Percentiles rank a stretch among this genome's conserved stretches.
Conservation (phyloP, 2,888 invertebrate species). For the Nomada lathburiana region DNA sequence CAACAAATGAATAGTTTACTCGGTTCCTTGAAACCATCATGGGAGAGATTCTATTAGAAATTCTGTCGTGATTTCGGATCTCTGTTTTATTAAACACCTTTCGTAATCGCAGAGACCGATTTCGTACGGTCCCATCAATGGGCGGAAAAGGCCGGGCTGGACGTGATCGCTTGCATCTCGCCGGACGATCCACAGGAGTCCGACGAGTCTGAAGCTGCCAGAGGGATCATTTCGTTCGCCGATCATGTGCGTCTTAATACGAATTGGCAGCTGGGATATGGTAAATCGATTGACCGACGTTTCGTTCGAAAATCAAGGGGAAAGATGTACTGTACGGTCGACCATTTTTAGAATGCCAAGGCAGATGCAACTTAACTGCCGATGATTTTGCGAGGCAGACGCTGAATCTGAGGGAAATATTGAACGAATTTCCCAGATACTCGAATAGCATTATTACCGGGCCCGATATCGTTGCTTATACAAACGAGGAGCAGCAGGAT, state of each 20-base stretch:
- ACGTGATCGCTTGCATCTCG: slow-evolving; percentile 80
- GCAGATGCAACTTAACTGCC: slow-evolving; percentile 77
- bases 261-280: slow-evolving; percentile 91
- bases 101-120: slow-evolving; percentile 76
- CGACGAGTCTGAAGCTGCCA: slow-evolving; percentile 90
- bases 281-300: slow-evolving; percentile 82
- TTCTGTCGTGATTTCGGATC: background rate
- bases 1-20: background rate
- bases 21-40: too few species aligned
- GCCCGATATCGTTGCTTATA: slow-evolving; percentile 83
- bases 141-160: slow-evolving; percentile 79
- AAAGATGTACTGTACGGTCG: background rate
- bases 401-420: slow-evolving; percentile 86
- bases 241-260: slow-evolving; percentile 88
- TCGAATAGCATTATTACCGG: slow-evolving; percentile 81
- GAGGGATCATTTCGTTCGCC: slow-evolving; percentile 89
- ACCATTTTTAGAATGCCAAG: slow-evolving; percentile 78
- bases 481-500: slow-evolving; percentile 76
- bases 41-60: background rate
- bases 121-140: slow-evolving; percentile 82
- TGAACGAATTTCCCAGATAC: slow-evolving; percentile 87
- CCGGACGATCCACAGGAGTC: slow-evolving; percentile 83
- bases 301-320: too few species aligned
- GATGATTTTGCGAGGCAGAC: slow-evolving; percentile 82
- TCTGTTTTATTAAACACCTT: too few species aligned